Base-by-base conservation (phyloP, 2,888 invertebrate species). In the Standfussiana lucernea region DNA sequence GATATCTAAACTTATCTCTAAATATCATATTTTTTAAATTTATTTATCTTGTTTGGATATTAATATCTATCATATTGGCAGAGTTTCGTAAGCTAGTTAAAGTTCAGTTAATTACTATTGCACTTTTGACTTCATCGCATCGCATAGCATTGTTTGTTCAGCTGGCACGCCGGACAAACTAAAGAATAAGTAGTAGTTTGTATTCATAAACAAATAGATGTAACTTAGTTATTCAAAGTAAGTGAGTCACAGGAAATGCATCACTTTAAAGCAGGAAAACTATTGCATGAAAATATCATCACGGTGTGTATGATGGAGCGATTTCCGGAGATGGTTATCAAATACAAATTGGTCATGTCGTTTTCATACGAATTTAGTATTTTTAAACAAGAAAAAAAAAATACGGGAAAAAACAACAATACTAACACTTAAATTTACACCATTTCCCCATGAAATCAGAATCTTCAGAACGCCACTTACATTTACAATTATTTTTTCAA, bases 201-300 rank as follows among this genome's bases (percentile, higher is more conserved):
- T 74, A 68, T 56, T 61, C n/a, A 7, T 45, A 42, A 21, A 70
- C 53, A 77, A 66, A 62, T 64, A 61, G 24, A 42, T 37, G 66
- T 65, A 72, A 82, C 47, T 73, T 77, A 50, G n/a, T 72, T 77
- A 68, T 76, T 82, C 78, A 67, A 75, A 53, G 70, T 72, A 75
- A 67, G 56, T 85, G 77, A 79, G 78, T 75, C 75, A 82, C 40
- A 77, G 70, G 72, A 76, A 82, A 82, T 67, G 75, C 73, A 79
- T 73, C 59, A 75, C 28, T 56, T 32, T 71, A 59, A 37, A 73
- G 45, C 72, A 72, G 59, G 77, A 80, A 82, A 84, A 82, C 28
- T 71, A 72, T 37, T 32, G 35, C 28, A 74, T 47, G 32, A 67
- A 75, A 73, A 72, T 68, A 42, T 47, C 24, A 69, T 53, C 35